A percentile compares a stretch with the other conserved stretches of the same genome.
These are phyloP conservation scores for Caretta caretta DNA, from an alignment of 2,113 vertebrate species.

Conservation along the genomic window DNA sequence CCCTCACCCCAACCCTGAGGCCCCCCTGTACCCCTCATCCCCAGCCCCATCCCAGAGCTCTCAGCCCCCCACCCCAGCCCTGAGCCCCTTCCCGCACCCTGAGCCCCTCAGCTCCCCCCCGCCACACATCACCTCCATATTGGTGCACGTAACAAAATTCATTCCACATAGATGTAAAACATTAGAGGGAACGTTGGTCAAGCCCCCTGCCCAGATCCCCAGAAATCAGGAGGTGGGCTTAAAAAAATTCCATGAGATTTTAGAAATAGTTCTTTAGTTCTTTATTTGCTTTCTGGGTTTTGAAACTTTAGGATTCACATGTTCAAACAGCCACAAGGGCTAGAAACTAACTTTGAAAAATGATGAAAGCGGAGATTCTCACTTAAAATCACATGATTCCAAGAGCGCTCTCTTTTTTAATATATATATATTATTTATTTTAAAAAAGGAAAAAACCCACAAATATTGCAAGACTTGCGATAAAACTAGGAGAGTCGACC, in stretches of 20 bases:
- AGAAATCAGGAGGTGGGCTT: background rate
- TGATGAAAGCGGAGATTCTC: rapidly evolving
- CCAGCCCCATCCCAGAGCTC: no score
- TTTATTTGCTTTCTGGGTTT: background rate
- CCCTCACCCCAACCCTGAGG: no score
- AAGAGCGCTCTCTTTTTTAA: no score
- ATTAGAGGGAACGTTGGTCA: background rate
- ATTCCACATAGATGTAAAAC: no score
- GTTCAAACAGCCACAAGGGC: background rate
- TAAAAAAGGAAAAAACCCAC: background rate
- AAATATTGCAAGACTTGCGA: background rate
- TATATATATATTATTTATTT: background rate
- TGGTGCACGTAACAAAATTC: no score
- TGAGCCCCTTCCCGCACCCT: no score
- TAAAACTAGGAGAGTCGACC: rapidly evolving
- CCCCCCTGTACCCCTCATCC: no score
- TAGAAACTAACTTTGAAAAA: background rate
- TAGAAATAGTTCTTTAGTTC: background rate
- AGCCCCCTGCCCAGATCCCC: background rate
- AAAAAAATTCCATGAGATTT: background rate
- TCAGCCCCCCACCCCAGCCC: no score
- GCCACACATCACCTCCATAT: no score
- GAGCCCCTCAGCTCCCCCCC: no score
- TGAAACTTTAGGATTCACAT: background rate
- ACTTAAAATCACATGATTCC: rapidly evolving